Evolutionary conservation across 35 echinoderm and acorn worm genomes (phyloP).

Genomic region (Apostichopus parvimensis): DNA sequence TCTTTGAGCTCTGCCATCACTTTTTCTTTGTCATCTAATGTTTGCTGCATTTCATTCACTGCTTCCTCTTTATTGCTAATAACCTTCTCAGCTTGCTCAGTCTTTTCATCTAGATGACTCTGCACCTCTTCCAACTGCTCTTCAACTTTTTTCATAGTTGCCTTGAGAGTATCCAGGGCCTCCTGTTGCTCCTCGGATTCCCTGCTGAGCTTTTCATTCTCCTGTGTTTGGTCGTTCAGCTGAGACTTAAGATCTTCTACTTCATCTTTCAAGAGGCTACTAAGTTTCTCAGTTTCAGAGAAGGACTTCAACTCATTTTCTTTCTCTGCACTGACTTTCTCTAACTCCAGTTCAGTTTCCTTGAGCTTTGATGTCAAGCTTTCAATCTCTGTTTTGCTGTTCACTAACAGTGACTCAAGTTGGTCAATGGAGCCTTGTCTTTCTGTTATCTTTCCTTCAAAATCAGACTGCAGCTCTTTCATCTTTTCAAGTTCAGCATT

Average conservation of each 20-base stretch:
- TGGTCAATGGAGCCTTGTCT: slow-evolving; percentile 43
- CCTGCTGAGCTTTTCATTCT: slow-evolving; percentile 35
- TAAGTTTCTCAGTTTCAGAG: slow-evolving; percentile 57
- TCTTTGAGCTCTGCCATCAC: slow-evolving; percentile 35
- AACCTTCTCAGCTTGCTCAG: slow-evolving; percentile 12
- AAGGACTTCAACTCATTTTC: slow-evolving; percentile 33
- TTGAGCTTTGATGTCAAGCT: slow-evolving; percentile 15
- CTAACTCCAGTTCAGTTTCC: slow-evolving; percentile 15
- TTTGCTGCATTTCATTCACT: slow-evolving; percentile 23
- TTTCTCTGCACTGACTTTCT: slow-evolving; percentile 17
- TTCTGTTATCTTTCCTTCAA: slow-evolving; percentile 47
- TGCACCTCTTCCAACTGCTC: slow-evolving; percentile 50
- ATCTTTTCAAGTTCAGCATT: not conserved
- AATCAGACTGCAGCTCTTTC: not conserved
- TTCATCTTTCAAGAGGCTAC: slow-evolving; percentile 54
- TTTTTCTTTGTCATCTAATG: slow-evolving; percentile 19
- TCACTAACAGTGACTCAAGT: slow-evolving; percentile 17
- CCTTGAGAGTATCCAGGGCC: slow-evolving; percentile 15
- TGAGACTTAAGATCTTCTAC: slow-evolving; percentile 7
- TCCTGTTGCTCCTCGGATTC: slow-evolving; percentile 9
- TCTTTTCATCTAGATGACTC: slow-evolving; percentile 31
- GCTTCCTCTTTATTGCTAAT: slow-evolving; percentile 55
- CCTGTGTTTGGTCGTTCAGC: slow-evolving; percentile 35
- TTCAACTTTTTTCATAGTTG: slow-evolving; percentile 19
- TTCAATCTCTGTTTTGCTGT: slow-evolving; percentile 32